Conservation (phyloP, 1,140 invertebrate species). For the Pseudomyrmex dendroicus region DNA sequence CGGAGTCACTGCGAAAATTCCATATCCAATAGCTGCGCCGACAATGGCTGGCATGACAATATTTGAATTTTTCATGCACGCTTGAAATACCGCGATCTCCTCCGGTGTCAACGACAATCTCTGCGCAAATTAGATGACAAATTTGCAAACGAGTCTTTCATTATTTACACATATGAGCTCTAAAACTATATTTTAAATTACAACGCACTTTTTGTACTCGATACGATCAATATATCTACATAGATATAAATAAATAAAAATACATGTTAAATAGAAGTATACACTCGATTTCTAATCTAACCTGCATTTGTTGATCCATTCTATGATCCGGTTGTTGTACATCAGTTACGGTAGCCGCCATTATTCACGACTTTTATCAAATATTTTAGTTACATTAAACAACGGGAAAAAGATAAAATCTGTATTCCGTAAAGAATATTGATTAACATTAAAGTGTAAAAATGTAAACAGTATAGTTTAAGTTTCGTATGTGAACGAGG, state of each 20-base stretch:
- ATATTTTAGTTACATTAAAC: neutral
- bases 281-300: conserved; percentile 19
- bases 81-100: neutral
- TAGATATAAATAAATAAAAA: neutral
- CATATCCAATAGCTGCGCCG: neutral
- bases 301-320: neutral
- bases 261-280: neutral
- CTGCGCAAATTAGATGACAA: neutral
- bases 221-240: no score
- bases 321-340: neutral
- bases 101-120: conserved; percentile 5
- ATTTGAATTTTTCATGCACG: conserved; percentile 6
- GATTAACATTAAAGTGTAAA: neutral
- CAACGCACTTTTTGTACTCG: no score
- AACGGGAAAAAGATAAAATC: neutral
- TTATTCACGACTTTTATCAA: conserved; percentile 1
- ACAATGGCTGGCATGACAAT: neutral
- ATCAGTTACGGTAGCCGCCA: conserved; percentile 19
- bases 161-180: neutral
- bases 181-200: neutral
- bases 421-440: neutral
- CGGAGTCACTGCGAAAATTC: neutral
- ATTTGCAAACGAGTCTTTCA: neutral
- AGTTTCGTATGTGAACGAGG: no score
- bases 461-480: no score